phyloP scores from a whole-genome alignment of 2,113 vertebrate species.

The Accipiter cooperii region DNA sequence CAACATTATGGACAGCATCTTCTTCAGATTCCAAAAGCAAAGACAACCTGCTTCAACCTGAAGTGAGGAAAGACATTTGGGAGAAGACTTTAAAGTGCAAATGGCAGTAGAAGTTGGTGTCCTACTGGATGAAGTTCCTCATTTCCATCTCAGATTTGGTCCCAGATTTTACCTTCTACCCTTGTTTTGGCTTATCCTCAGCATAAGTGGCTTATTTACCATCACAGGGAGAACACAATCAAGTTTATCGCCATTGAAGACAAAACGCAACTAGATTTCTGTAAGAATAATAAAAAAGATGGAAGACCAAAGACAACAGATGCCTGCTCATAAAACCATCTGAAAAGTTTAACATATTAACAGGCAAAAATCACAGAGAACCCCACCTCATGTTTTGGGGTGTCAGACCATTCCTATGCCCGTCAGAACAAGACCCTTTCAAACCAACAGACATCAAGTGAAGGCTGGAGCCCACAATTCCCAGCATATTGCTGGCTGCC shows the following conservation, averaged over 20 bases:
- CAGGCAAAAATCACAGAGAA: background rate
- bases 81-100: background rate
- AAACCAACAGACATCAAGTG: background rate
- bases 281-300: background rate
- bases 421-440: background rate
- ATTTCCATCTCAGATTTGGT: background rate
- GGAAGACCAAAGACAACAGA: background rate
- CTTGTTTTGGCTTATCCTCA: background rate
- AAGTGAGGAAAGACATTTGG: background rate
- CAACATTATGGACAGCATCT: background rate
- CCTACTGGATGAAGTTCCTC: background rate
- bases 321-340: background rate
- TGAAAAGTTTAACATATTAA: background rate
- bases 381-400: background rate
- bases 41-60: background rate
- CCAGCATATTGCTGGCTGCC: background rate
- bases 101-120: background rate
- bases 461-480: background rate
- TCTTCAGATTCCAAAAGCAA: background rate
- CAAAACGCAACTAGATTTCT: background rate
- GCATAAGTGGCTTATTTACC: background rate
- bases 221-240: background rate
- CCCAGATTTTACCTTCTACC: background rate
- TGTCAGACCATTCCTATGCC: rapidly evolving
- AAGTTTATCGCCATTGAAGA: background rate